phyloP scores from a whole-genome alignment of 2,113 vertebrate genomes.

The Microtus pennsylvanicus region DNA sequence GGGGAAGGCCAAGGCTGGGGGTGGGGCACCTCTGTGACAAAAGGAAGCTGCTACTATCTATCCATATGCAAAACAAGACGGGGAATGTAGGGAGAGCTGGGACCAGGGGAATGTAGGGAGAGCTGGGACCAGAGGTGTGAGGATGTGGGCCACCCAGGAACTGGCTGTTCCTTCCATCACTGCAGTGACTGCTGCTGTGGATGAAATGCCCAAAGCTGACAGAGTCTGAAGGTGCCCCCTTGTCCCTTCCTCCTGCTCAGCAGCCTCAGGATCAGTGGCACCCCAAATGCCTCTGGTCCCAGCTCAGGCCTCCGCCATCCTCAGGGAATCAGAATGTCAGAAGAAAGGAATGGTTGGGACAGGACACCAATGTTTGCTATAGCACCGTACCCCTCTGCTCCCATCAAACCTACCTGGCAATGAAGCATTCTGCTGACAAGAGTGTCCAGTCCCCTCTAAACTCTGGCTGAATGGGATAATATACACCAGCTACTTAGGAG shows the following conservation, averaged over 20 bases:
- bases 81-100: background rate
- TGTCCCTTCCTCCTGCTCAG: background rate
- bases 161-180: background rate
- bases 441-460: background rate
- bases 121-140: rapidly evolving
- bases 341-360: background rate
- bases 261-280: background rate
- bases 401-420: background rate
- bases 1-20: background rate
- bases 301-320: background rate
- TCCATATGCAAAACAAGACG: background rate
- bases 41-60: background rate
- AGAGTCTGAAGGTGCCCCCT: no score
- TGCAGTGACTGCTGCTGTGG: background rate
- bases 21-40: background rate
- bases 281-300: rapidly evolving
- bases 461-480: background rate
- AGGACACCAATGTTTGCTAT: background rate
- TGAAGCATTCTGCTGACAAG: background rate
- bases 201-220: background rate
- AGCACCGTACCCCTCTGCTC: background rate
- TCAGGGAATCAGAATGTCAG: background rate
- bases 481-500: no score
- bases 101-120: background rate
- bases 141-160: no score